These are phyloP conservation scores for Lepidurus arcticus DNA, from an alignment of 1,140 invertebrate genomes.

Conservation along the genomic window DNA sequence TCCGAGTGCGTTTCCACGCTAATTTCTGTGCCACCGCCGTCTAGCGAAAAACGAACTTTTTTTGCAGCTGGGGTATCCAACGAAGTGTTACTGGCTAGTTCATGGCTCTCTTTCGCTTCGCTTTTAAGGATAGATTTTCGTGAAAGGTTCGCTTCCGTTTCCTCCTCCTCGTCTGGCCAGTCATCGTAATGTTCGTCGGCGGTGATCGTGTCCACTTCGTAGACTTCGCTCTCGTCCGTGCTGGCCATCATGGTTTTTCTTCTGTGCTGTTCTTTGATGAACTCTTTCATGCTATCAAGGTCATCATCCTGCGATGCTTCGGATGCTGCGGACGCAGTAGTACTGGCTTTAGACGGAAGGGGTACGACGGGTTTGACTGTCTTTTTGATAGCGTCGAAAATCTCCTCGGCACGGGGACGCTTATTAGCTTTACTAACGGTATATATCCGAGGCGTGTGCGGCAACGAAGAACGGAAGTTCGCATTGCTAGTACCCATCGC, in stretches of 20 bases:
- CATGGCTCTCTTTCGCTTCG: neutral
- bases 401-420: neutral
- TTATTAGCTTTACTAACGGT: neutral
- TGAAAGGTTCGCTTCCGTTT: constrained; percentile 45
- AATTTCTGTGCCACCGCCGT: constrained; percentile 23
- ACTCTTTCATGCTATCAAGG: neutral
- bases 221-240: neutral
- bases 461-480: neutral
- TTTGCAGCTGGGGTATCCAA: constrained; percentile 1
- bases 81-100: neutral
- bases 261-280: neutral
- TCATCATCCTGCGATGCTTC: neutral
- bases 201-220: constrained; percentile 23
- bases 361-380: neutral
- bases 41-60: constrained; percentile 30
- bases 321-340: neutral
- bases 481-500: constrained; percentile 13
- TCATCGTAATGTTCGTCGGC: constrained; percentile 49
- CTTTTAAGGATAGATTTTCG: constrained; percentile 31
- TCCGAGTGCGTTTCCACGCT: neutral
- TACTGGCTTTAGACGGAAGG: neutral
- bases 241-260: constrained; percentile 23
- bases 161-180: constrained; percentile 60
- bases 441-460: neutral
- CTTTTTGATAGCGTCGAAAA: neutral